These are phyloP conservation scores for Mesochorus sp. DNA, from an alignment of 2,888 invertebrate species.

Conservation along the genomic window DNA sequence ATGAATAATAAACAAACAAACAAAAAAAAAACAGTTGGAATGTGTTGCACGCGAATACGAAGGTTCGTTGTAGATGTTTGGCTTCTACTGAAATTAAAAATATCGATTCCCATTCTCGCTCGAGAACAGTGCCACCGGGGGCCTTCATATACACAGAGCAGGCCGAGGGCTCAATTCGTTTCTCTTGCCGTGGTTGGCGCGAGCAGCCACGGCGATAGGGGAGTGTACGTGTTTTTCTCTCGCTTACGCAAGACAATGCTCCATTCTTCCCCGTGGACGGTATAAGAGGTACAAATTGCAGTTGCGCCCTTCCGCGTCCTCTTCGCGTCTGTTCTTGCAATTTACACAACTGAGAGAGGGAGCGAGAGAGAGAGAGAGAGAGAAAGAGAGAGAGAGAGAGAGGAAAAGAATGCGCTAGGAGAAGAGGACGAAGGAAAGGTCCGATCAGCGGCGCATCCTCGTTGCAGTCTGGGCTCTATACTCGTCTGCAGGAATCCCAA, in stretches of 20 bases:
- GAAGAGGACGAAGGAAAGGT: conserved; percentile 27
- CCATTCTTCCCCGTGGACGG: conserved; percentile 81
- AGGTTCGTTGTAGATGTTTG: conserved; percentile 76
- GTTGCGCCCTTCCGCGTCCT: conserved; percentile 71
- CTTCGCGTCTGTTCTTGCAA: conserved; percentile 61
- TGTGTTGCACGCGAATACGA: conserved; percentile 26
- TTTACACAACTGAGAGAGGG: conserved; percentile 55
- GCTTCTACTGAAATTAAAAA: conserved; percentile 82
- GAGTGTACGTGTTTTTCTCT: conserved; percentile 66
- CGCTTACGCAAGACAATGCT: conserved; percentile 80
- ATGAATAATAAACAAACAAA: too few species aligned
- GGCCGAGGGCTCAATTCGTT: conserved; percentile 81
- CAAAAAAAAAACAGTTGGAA: too few species aligned
- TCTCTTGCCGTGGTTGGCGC: conserved; percentile 63
- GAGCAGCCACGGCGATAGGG: background rate
- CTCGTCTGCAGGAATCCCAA: conserved; percentile 67
- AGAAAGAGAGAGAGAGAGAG: conserved; percentile 35
- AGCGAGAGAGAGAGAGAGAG: conserved; percentile 54
- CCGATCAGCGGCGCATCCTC: conserved; percentile 61
- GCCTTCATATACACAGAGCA: conserved; percentile 79
- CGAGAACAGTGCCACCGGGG: conserved; percentile 61
- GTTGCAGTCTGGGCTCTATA: conserved; percentile 42
- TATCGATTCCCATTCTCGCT: conserved; percentile 81
- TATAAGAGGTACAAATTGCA: conserved; percentile 82
- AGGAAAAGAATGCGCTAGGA: background rate